Evolutionary conservation across 2,797 vertebrate species (phyloP), one percentile per base, ranked within the genome.

Genomic region (Alcedo atthis): DNA sequence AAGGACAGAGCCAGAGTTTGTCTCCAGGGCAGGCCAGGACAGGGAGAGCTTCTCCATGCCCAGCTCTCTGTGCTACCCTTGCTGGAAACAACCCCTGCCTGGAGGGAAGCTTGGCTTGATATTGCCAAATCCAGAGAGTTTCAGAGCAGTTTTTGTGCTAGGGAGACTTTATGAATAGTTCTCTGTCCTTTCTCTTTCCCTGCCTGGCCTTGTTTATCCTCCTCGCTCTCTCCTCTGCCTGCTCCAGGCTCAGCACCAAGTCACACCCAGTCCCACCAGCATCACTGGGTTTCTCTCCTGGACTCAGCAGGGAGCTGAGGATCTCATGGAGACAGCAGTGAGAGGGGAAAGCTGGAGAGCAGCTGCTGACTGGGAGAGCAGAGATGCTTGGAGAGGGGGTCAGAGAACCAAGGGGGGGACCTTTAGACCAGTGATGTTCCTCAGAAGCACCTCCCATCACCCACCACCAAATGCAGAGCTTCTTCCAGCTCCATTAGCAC

Each of bases 71-170:
- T 48, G 33, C 40, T 63, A 4, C 70, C 40, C n/a, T 6, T 64
- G 37, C 82, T 25, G 33, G 53, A 67, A 82, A 42, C 63, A 75
- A 3, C 33, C 58, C 16, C 4, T 6, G 77, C 91, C 70, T 76
- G 74, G 19, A 45, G 81, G 35, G 35, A 84, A 59, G 81, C 90
- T 88, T 94, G 67, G 88, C 90, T 94, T 90, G 61, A 30, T 35
- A 26, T 93, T 94, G 79, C 89, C 92, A 95, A 89, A 96, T 7
- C 13, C 49, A 21, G 53, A 33, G 63, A 49, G 87, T 83, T 93
- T 94, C 86, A 86, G 28, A 63, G 77, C 2, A 33, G 30, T 71
- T 55, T 2, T 2, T 8, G 7, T 42, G 16, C 51, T 63, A 35
- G 37, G 42, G 33, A 76, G 17, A 4, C 25, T 81, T 43, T 15